phyloP scores from a whole-genome alignment of 2,797 vertebrate species.

The Fratercula arctica region DNA sequence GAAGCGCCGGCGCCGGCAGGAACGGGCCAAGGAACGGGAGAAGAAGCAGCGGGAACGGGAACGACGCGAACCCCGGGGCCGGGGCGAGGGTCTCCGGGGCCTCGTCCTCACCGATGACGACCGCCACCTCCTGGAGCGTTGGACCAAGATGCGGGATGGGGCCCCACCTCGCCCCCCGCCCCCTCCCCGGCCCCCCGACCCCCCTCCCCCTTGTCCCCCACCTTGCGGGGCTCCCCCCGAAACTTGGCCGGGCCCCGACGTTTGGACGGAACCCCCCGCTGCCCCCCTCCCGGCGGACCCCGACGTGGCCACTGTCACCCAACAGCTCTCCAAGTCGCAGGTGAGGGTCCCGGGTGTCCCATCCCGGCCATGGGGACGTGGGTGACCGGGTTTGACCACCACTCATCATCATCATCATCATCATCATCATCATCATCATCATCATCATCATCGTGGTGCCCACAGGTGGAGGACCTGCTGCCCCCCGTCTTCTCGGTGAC shows the following conservation, averaged over 20 bases:
- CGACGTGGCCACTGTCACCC: slow-evolving; percentile 90
- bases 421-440: background rate
- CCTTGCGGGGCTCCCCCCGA: background rate
- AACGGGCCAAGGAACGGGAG: slow-evolving; percentile 87
- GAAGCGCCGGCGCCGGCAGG: slow-evolving; percentile 88
- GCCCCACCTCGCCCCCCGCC: background rate
- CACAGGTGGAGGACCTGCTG: slow-evolving; percentile 91
- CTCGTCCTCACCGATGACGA: slow-evolving; percentile 90
- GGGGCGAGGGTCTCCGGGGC: slow-evolving; percentile 80
- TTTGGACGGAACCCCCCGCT: background rate
- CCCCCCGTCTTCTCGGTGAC: slow-evolving; percentile 92
- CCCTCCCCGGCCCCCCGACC: background rate
- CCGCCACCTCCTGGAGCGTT: slow-evolving; percentile 90
- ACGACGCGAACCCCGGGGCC: slow-evolving; percentile 44
- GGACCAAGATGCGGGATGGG: slow-evolving; percentile 84
- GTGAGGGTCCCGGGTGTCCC: slow-evolving; percentile 58
- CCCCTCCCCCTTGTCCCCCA: background rate
- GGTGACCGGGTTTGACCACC: background rate
- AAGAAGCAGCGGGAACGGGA: slow-evolving; percentile 87
- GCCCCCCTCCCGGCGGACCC: slow-evolving; percentile 73
- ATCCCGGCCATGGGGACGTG: too few species aligned
- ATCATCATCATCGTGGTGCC: too few species aligned
- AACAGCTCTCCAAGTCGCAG: slow-evolving; percentile 95
- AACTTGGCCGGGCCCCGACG: background rate
- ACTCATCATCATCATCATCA: too few species aligned